Base-by-base conservation (phyloP, 2,113 vertebrate species). In the Aspiorhynchus laticeps region DNA sequence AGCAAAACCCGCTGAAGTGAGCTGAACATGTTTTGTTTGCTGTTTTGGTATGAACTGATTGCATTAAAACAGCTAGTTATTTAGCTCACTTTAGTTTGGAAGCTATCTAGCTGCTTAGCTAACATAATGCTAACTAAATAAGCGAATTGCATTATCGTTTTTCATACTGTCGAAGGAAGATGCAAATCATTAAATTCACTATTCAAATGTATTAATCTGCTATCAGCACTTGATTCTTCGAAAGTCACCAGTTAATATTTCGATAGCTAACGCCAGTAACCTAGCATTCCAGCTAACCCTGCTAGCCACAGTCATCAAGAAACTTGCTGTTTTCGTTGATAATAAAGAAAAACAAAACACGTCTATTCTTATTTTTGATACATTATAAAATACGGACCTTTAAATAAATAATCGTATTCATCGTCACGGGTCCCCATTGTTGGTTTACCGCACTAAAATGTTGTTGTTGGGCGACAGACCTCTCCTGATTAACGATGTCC, bases 361-460 rank as follows among this genome's bases (percentile, higher is more conserved):
- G 11, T 33, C n/a, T 53, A 15, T 71, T 7, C 15, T 31, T 74
- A 14, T 15, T 17, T 41, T 5, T 59, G 46, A 53, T 21, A 10
- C 9, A 46, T 69, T 4, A 24, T 2, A 3, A 31, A 14, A 11
- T 9, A 74, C 77, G 41, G 90, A 95, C 95, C 95, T 95, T 96
- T 96, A 83, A 96, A 95, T 88, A 96, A 89, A 90, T 95, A 96
- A 90, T 96, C 94, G 76, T 95, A 96, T 88, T 96, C 95, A 26
- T 96, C 95, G 75, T 96, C 95, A 73, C 95, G 90, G 80, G 92
- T 94, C 78, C 95, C 95, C 95, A 95, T 96, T 0, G 19, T 63
- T 83, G 86, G 73, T 19, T 53, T 89, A 67, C 83, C 83, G 83
- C 31, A 53, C 80, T 67, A 65, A 83, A 87, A 80, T 41, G 11